Base-by-base conservation (phyloP, 2,888 invertebrate species). In the Drosophila quinaria region DNA sequence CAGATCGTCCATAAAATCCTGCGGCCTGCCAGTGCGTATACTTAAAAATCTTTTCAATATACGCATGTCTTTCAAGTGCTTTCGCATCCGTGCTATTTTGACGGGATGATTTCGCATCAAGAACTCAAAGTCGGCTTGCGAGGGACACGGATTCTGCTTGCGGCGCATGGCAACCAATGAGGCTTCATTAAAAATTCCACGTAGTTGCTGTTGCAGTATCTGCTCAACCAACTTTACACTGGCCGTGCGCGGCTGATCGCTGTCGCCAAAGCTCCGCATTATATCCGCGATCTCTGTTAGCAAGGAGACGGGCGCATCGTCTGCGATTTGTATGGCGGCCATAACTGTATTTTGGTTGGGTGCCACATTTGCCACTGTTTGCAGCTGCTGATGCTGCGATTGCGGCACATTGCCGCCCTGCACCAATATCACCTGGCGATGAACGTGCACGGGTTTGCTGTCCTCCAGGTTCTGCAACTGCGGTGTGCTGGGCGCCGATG, bases 231-330 rank as follows among this genome's bases (percentile, higher is more conserved):
- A 93, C 61, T 95, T 94, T 0, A 98, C 97, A 1, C 98, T 96
- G 47, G 97, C 97, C 0, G 95, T 94, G 44, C 96, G 94, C 0
- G 98, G 98, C 70, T 95, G 95, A 19, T 96, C 95, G 87, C 96
- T 96, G 90, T 98, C 98, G 0, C 98, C 98, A 90, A 98, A 97
- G n/a, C 97, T 98, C 83, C 97, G 96, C 98, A 97, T 97, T 95
- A 97, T 97, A 84, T 95, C 94, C 0, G 96, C 95, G 79, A 97
- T 97, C 93, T 97, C 97, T 0, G 91, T 90, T 0, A 91, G 80
- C 35, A 92, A 58, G 0, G 91, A 91, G 0, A 92, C 91, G 4
- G 89, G 80, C 3, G 83, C 80, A 35, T 91, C 91, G 13, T 91
- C 91, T 15, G 70, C 58, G 4, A 82, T 37, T 65, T 70, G 86